A percentile compares a stretch with the other conserved stretches of the same genome.
Evolutionary conservation across 2,888 invertebrate species (phyloP).

Genomic region (Pseudeuparius sepicola): DNA sequence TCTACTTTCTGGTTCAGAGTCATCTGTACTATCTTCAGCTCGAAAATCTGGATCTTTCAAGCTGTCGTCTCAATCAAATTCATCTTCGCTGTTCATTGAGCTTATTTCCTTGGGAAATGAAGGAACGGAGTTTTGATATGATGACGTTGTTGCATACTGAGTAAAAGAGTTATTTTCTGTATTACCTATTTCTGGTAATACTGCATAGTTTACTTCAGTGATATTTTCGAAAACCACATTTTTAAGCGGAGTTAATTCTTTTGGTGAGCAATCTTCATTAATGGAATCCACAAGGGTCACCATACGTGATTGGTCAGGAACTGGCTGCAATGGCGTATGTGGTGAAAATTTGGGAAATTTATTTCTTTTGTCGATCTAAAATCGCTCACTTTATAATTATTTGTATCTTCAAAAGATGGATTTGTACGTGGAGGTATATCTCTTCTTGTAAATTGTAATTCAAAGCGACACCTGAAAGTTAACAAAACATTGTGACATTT

Average conservation of each 20-base stretch:
- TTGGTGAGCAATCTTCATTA: neutral
- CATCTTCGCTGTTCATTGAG: neutral
- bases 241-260: conserved; percentile 4
- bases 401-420: conserved; percentile 4
- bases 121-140: conserved; percentile 2
- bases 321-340: conserved; percentile 3
- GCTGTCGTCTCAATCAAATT: conserved; percentile 3
- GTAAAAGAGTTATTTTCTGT: conserved; percentile 3
- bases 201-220: conserved; percentile 2
- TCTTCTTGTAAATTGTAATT: conserved; percentile 1
- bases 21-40: neutral
- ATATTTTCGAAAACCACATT: conserved; percentile 4
- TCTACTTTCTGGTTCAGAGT: conserved; percentile 5
- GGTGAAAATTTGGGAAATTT: conserved; percentile 4
- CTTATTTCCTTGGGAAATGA: conserved; percentile 1
- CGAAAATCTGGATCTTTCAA: conserved; percentile 6
- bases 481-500: conserved; percentile 1
- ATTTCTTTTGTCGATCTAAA: neutral
- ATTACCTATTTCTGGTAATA: conserved; percentile 1
- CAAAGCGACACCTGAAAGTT: conserved; percentile 4
- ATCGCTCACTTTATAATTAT: conserved; percentile 5
- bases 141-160: conserved; percentile 1
- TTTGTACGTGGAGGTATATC: neutral
- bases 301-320: too few relatives aligned
- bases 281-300: too few relatives aligned